Base-by-base conservation (phyloP, 1,140 invertebrate genomes). In the Calliopsis andreniformis region DNA sequence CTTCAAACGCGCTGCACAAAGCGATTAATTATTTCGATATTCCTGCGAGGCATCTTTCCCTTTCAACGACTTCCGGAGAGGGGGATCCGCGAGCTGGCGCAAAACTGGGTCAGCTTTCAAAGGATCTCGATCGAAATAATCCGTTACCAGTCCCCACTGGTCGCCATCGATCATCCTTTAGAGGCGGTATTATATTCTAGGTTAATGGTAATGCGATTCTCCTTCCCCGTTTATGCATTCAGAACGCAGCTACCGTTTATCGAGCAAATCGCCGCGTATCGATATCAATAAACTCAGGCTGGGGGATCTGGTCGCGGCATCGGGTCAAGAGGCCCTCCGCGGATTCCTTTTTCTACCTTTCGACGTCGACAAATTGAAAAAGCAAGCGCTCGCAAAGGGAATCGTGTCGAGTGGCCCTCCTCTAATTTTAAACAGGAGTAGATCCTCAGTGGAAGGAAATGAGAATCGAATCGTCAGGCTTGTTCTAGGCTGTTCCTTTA, bases 31-130 rank as follows among this genome's bases (percentile, higher is more conserved):
- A 77, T 77, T 63, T 71, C 58, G 42, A 70, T 70, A 70, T 51
- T 43, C 49, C 49, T 25, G n/a, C 18, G 14, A 53, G 47, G 53
- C 56, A 18, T 62, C 32, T 72, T 73, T 80, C 68, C 63, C 70
- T 78, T 78, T 78, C 62, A 67, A 62, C 58, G 58, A 73, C 53
- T 78, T 81, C 76, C 69, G 79, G 47, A 39, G 30, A 1, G n/a
- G 45, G 25, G 43, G 58, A 18, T n/a, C 16, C 32, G 32, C 16
- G 20, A 10, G 56, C 39, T 2, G 14, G 23, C 8, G 5, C 12
- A 10, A 7, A 70, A 80, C 25, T 69, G 55, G 78, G 66, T 71
- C 75, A 45, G 30, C 58, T 70, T 71, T 47, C 64, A 39, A 49
- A 47, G 73, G 55, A 77, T 77, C 75, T 68, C 51, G 72, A 76